Percentiles rank a stretch among this genome's conserved stretches.
Conservation (phyloP, 2,113 vertebrate genomes). For the Corythoichthys haematopterus region DNA sequence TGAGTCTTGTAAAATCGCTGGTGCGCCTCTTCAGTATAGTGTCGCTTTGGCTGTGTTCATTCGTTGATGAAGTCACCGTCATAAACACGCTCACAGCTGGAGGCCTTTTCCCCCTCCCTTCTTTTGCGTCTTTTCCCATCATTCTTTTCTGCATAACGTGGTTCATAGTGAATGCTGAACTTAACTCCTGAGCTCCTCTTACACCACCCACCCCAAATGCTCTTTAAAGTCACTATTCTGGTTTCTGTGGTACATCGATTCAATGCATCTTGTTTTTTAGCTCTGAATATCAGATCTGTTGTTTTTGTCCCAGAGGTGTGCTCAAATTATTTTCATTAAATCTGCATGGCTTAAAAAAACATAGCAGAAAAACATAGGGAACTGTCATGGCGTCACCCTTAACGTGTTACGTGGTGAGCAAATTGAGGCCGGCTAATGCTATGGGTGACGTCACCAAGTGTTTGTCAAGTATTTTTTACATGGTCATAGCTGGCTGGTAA, state of each 20-base stretch:
- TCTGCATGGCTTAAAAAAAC: background rate
- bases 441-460: background rate
- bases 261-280: conserved; percentile 1
- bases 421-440: too few species aligned
- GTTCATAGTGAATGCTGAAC: conserved; percentile 7
- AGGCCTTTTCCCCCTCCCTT: conserved; percentile 10
- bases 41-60: conserved; percentile 31
- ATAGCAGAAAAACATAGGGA: too few species aligned
- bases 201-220: conserved; percentile 3
- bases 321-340: conserved; percentile 22
- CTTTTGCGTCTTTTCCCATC: conserved; percentile 25
- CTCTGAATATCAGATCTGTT: conserved; percentile 12
- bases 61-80: conserved; percentile 51
- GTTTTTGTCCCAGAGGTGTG: conserved; percentile 5
- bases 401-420: too few species aligned
- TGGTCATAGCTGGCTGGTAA: conserved; percentile 8
- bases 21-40: background rate
- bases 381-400: too few species aligned
- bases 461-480: background rate
- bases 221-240: conserved; percentile 9
- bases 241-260: conserved; percentile 13
- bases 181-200: conserved; percentile 24
- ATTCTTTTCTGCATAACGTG: conserved; percentile 18
- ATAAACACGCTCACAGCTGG: conserved; percentile 34
- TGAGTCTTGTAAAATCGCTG: background rate